Base-by-base conservation (phyloP, 2,797 vertebrate species). In the Caiman crocodilus region DNA sequence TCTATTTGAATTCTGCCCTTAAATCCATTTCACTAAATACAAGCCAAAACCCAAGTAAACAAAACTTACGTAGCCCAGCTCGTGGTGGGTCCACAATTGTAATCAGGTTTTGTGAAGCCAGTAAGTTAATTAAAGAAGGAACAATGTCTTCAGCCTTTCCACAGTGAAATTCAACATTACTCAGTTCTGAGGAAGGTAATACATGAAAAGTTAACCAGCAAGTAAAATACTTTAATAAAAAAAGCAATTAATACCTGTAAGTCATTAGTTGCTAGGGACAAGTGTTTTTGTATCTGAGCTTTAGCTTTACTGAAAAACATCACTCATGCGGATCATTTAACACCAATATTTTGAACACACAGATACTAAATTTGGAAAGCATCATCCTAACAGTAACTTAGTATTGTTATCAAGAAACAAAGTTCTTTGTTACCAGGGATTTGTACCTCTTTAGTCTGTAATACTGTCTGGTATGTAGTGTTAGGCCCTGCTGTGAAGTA, bases 121-220 rank as follows among this genome's bases (percentile, higher is more conserved):
- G 91, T 20, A 97, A 73, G 5, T 98, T 99, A 90, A 99, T 98
- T 16, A 99, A 95, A 74, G 97, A 96, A 55, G 99, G 99, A 84
- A 99, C 99, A 75, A 99, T 95, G 32, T 99, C 99, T 95, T 99
- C 99, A 0, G 99, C 99, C 94, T 99, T 99, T 77, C 99, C 99
- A 35, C 99, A 99, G 82, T 99, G 98, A 97, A 99, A 99, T 95
- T 99, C 99, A 1, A 98, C 93, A 5, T 99, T 99, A 75, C 2
- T 98, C 64, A 99, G 95, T 32, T 98, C 99, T 99, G 76, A 16
- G 81, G 64, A 83, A 7, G 55, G 25, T 50, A 32, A 76, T 6
- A 3, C 60, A 55, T 57, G 32, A 83, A 1, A 9, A 4, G 5
- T 32, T n/a, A 32, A 1, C 1, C 7, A 8, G 42, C 42, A 50